Evolutionary conservation across 2,113 vertebrate species (phyloP).

Genomic region (Malurus cyaneus): DNA sequence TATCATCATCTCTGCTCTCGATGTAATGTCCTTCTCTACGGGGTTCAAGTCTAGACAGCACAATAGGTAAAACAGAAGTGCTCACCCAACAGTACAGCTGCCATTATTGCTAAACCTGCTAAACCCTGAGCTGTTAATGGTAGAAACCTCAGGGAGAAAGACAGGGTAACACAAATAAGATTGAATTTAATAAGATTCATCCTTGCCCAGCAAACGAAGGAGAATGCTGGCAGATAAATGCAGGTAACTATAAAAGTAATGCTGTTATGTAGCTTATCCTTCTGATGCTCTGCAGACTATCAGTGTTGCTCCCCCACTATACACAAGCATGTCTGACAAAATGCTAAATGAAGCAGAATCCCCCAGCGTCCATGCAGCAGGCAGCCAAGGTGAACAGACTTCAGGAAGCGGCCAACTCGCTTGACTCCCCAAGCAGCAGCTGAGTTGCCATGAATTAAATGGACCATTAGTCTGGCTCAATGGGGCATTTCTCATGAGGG

Average conservation of each 20-base stretch:
- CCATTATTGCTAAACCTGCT: not conserved
- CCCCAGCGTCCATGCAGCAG: not conserved
- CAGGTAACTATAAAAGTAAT: not conserved
- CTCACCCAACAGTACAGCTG: not conserved
- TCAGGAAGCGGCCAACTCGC: not conserved
- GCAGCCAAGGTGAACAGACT: not conserved
- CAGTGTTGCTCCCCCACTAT: not conserved
- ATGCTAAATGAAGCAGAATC: not conserved
- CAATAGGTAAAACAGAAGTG: not conserved
- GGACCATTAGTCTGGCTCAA: slow-evolving; percentile 3
- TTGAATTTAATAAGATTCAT: not conserved
- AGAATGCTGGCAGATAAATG: not conserved
- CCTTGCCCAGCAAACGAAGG: too few relatives aligned
- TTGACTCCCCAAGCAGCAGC: not conserved
- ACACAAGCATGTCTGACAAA: not conserved
- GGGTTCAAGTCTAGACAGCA: not conserved
- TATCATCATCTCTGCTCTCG: not conserved
- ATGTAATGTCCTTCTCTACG: not conserved
- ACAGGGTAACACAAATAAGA: not conserved
- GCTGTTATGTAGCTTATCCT: not conserved
- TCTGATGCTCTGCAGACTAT: not conserved
- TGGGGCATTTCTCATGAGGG: not conserved
- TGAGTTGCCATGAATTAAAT: slow-evolving; percentile 10
- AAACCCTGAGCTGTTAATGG: not conserved
- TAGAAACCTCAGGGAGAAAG: not conserved